Evolutionary conservation across 1,140 invertebrate genomes (phyloP).

Genomic region (Lordiphosa clarofinis): DNA sequence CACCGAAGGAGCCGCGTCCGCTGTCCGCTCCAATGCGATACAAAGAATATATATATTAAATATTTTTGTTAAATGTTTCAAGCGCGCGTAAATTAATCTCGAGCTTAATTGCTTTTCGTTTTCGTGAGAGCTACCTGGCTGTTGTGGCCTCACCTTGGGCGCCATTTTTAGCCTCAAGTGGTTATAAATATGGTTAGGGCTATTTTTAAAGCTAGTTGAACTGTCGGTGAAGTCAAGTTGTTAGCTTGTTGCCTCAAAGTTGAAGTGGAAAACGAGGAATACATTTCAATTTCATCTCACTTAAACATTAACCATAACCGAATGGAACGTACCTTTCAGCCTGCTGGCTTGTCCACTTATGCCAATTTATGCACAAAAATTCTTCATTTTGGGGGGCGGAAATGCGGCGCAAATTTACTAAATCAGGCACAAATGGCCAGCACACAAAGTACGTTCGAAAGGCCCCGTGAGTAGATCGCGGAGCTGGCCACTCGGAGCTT

Average conservation of each 20-base stretch:
- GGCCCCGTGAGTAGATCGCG: background rate
- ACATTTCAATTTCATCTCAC: constrained; percentile 6
- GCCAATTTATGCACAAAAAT: constrained; percentile 60
- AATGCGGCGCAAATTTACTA: constrained; percentile 45
- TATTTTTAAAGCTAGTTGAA: constrained; percentile 46
- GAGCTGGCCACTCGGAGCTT: constrained; percentile 14
- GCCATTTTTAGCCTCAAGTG: constrained; percentile 16
- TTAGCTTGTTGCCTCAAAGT: constrained; percentile 8
- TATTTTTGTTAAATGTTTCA: constrained; percentile 70
- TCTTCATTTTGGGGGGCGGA: constrained; percentile 24
- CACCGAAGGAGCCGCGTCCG: constrained; percentile 39
- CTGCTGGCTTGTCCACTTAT: constrained; percentile 50
- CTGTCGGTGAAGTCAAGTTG: constrained; percentile 8
- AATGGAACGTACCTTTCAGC: constrained; percentile 12
- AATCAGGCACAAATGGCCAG: constrained; percentile 10
- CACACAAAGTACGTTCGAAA: constrained; percentile 37
- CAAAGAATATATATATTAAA: constrained; percentile 41
- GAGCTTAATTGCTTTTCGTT: constrained; percentile 67
- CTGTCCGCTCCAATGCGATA: constrained; percentile 25
- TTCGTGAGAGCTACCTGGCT: constrained; percentile 18
- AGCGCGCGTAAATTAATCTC: constrained; percentile 71
- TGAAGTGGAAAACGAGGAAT: background rate
- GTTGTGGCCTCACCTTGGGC: constrained; percentile 7
- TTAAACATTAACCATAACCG: constrained; percentile 8
- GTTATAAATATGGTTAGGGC: constrained; percentile 48